These are phyloP conservation scores for Tridacna crocea DNA, from an alignment of 2,888 invertebrate species.

Conservation along the genomic window DNA sequence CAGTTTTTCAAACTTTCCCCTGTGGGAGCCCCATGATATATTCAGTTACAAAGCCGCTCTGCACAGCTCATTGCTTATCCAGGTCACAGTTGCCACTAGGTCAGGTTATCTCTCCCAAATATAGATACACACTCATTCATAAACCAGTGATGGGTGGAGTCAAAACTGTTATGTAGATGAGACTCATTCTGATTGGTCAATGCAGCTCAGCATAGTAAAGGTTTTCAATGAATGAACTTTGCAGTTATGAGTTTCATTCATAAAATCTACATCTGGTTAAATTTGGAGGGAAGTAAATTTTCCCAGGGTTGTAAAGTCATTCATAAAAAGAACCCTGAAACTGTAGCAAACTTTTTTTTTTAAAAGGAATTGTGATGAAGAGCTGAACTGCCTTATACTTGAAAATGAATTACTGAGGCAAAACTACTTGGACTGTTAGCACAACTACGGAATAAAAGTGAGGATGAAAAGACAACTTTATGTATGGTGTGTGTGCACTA, in stretches of 20 bases:
- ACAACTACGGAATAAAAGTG: no score
- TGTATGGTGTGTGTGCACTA: no score
- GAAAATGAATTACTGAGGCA: constrained; percentile 20
- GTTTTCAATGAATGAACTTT: constrained; percentile 36
- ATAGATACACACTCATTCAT: constrained; percentile 67
- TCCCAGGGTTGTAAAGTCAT: constrained; percentile 63
- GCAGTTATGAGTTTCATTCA: constrained; percentile 58
- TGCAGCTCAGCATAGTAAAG: not conserved
- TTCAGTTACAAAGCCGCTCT: constrained; percentile 19
- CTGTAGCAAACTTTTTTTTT: constrained; percentile 18
- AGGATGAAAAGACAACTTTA: no score
- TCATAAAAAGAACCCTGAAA: constrained; percentile 46
- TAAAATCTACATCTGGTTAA: constrained; percentile 61
- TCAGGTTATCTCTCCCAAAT: constrained; percentile 62
- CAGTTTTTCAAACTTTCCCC: not conserved
- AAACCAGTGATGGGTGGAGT: constrained; percentile 61
- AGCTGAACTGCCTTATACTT: constrained; percentile 4
- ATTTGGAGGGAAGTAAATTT: constrained; percentile 66
- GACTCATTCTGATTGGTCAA: constrained; percentile 63
- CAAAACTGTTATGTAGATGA: constrained; percentile 68
- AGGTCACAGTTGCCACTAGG: constrained; percentile 54
- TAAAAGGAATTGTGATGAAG: constrained; percentile 5
- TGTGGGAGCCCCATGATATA: constrained; percentile 1
- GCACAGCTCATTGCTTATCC: constrained; percentile 50
- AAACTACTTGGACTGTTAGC: not conserved